phyloP scores from a whole-genome alignment of 2,113 vertebrate species.

The Cervus canadensis region DNA sequence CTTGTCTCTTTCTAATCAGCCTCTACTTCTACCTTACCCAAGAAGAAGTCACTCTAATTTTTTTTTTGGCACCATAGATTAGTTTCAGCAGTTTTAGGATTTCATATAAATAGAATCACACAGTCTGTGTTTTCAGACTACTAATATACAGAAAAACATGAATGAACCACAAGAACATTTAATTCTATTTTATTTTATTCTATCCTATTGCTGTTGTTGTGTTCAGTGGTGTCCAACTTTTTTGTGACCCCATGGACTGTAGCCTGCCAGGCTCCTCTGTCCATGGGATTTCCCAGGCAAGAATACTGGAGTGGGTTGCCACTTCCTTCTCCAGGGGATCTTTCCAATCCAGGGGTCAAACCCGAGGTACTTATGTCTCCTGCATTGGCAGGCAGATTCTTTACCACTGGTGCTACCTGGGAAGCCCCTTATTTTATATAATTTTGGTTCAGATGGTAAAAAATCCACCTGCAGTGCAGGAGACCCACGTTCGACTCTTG shows the following conservation, averaged over 20 bases:
- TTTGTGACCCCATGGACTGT: neutral
- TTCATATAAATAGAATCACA: neutral
- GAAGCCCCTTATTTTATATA: neutral
- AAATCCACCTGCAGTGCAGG: neutral
- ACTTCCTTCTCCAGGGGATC: neutral
- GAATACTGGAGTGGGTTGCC: neutral
- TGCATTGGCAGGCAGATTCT: neutral
- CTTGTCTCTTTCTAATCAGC: neutral
- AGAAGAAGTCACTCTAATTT: neutral
- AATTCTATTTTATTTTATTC: neutral
- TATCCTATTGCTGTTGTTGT: neutral
- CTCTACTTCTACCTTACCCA: neutral
- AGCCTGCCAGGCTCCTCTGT: neutral
- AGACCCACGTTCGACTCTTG: neutral
- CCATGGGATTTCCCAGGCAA: neutral
- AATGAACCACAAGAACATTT: neutral
- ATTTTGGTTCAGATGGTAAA: neutral
- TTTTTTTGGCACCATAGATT: neutral
- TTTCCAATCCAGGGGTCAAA: neutral
- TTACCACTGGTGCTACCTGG: neutral
- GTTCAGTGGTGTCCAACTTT: neutral
- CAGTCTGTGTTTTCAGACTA: neutral
- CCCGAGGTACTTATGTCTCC: neutral
- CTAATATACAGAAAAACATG: neutral
- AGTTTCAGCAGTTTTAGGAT: neutral